Base-by-base conservation (phyloP, 2,113 vertebrate genomes). In the Pseudopipra pipra region DNA sequence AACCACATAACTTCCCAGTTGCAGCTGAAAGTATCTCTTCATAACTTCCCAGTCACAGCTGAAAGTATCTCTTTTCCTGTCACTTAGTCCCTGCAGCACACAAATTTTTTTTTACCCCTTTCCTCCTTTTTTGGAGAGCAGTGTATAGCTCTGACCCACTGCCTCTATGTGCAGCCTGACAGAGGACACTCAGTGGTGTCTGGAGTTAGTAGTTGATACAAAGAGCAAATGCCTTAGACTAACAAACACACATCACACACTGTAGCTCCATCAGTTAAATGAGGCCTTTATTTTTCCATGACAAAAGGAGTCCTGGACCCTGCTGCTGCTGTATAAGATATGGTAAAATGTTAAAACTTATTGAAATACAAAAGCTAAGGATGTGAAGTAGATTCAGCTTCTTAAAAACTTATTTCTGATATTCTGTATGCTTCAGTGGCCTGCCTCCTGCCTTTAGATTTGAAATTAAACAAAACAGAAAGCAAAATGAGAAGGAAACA, bases 151-250 rank as follows among this genome's bases (percentile, higher is more conserved):
- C 31, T 46, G 58, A 90, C 95, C 87, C 41, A 28, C 95, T 96
- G 97, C 96, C 97, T 96, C 74, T 84, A 67, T 55, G 70, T 87
- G 79, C 63, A 91, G 93, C 79, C 90, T 91, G 93, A 78, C 86
- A 94, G 93, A 79, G 94, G 95, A 92, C 76, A 59, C 87, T 81
- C 28, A 61, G 80, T 37, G 19, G 82, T 93, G 96, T 98, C 97
- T 97, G 97, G 88, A 96, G 94, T 93, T 96, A 91, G 96, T 94
- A 95, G 91, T 58, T 98, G 98, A 97, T 97, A 98, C 93, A 98
- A 98, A 98, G 91, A 98, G 97, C 96, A 98, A 97, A 98, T 98
- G 97, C 97, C 97, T 98, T 97, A 97, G 95, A 97, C 98, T 98
- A 98, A 98, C 98, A 98, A 98, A 98, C 65, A 76, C 80, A 95